These are phyloP conservation scores for Cladopsammia gracilis DNA, from an alignment of 64 coral and sea anemone species.

Conservation along the genomic window DNA sequence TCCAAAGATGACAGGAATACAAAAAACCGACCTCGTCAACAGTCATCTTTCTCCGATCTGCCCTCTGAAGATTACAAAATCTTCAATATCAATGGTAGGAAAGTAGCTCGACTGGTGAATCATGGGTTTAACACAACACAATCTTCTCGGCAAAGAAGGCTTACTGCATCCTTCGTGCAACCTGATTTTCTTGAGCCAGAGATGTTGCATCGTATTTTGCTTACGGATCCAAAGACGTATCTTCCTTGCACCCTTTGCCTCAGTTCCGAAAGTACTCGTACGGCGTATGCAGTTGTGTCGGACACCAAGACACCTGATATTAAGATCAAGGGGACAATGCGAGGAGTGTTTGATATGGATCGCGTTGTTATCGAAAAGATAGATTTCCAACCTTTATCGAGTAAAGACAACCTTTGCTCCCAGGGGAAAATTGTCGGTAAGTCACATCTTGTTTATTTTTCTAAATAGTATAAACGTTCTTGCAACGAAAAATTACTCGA, in stretches of 20 bases:
- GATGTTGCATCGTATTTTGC: conserved; percentile 18
- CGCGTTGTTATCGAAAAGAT: conserved; percentile 48
- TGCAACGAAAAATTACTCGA: no score
- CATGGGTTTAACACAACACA: neutral
- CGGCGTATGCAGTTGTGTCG: conserved; percentile 41
- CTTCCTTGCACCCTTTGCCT: conserved; percentile 56
- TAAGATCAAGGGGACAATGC: conserved; percentile 50
- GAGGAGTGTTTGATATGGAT: conserved; percentile 81
- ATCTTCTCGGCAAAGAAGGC: neutral
- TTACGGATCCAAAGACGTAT: conserved; percentile 29
- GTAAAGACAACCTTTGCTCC: neutral
- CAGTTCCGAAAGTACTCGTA: conserved; percentile 20
- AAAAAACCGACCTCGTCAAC: neutral
- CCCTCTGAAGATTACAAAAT: neutral
- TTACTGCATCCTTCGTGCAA: neutral
- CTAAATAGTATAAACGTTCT: neutral
- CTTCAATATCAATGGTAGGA: conserved; percentile 55
- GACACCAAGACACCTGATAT: conserved; percentile 84
- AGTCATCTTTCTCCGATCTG: neutral
- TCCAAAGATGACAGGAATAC: neutral
- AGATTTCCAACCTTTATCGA: neutral
- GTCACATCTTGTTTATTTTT: neutral
- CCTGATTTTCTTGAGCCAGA: conserved; percentile 55
- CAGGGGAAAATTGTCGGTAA: conserved; percentile 30
- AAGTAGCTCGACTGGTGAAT: conserved; percentile 40